Evolutionary conservation across 2,113 vertebrate genomes (phyloP).

Genomic region (Rhabdornis inornatus): DNA sequence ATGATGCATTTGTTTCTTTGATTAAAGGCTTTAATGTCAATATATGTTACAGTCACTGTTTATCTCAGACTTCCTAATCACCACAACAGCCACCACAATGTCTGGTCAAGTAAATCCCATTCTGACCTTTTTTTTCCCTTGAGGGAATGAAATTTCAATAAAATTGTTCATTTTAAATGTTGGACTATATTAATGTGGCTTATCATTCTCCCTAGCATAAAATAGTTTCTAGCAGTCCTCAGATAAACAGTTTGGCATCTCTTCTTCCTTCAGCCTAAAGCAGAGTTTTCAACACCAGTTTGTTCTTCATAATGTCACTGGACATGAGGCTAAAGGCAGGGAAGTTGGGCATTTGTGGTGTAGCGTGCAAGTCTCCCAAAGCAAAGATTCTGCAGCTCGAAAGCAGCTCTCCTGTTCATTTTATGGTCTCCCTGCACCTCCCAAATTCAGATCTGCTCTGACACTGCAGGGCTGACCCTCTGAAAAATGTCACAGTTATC

Average conservation of each 20-base stretch:
- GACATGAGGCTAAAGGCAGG: background rate
- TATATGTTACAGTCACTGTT: background rate
- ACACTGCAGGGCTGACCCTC: background rate
- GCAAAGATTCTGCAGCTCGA: background rate
- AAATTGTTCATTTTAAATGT: background rate
- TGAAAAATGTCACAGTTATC: conserved; percentile 25
- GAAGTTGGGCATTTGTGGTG: background rate
- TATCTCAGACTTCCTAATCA: background rate
- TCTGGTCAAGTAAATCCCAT: conserved; percentile 33
- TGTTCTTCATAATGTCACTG: background rate
- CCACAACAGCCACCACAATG: background rate
- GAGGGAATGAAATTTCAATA: background rate
- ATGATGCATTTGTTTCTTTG: conserved; percentile 30
- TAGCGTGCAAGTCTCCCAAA: background rate
- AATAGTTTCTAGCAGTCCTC: background rate
- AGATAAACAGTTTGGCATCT: background rate
- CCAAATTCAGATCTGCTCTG: background rate
- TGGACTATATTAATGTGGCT: background rate
- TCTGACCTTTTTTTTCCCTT: background rate
- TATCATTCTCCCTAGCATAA: background rate
- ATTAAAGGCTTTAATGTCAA: conserved; percentile 7
- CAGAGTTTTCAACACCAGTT: background rate
- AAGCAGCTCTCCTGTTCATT: background rate
- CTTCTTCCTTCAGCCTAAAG: background rate
- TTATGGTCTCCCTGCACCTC: background rate